Evolutionary conservation across 2,797 vertebrate genomes (phyloP).

Genomic region (Danionella dracula): DNA sequence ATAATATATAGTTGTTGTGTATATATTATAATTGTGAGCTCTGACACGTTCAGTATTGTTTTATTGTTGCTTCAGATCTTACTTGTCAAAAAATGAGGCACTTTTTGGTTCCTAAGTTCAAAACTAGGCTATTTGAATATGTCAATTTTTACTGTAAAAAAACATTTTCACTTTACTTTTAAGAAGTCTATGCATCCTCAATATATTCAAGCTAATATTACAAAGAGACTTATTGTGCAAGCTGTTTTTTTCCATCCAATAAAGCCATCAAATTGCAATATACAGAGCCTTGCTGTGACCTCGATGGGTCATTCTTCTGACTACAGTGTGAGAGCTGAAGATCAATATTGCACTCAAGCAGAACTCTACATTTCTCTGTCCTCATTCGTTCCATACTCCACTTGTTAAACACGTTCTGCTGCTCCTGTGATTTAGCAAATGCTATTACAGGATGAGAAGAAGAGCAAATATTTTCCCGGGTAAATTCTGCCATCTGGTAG

Average conservation of each 20-base stretch:
- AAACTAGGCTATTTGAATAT: too few species aligned
- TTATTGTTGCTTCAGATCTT: too few species aligned
- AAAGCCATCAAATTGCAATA: background rate
- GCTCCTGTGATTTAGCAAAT: conserved; percentile 43
- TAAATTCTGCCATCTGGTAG: conserved; percentile 63
- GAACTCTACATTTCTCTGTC: conserved; percentile 12
- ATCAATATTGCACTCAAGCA: conserved; percentile 1
- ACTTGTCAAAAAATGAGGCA: too few species aligned
- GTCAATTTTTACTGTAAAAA: too few species aligned
- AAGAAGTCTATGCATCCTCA: too few species aligned
- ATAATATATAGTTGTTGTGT: too few species aligned
- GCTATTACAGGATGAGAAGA: conserved; percentile 54
- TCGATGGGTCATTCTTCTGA: background rate
- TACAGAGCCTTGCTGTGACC: background rate
- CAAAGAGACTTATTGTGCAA: background rate
- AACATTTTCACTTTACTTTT: too few species aligned
- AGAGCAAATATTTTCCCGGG: conserved; percentile 58
- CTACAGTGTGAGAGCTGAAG: background rate
- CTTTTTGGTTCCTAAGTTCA: too few species aligned
- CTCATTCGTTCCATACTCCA: background rate
- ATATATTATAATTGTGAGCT: too few species aligned
- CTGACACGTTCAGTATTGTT: too few species aligned
- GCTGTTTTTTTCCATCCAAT: background rate
- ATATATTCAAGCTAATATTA: too few species aligned
- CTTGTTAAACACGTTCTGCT: conserved; percentile 7